Evolutionary conservation across 1,140 invertebrate genomes (phyloP), one percentile per base, ranked within the genome.

Genomic region (Hetaerina americana): DNA sequence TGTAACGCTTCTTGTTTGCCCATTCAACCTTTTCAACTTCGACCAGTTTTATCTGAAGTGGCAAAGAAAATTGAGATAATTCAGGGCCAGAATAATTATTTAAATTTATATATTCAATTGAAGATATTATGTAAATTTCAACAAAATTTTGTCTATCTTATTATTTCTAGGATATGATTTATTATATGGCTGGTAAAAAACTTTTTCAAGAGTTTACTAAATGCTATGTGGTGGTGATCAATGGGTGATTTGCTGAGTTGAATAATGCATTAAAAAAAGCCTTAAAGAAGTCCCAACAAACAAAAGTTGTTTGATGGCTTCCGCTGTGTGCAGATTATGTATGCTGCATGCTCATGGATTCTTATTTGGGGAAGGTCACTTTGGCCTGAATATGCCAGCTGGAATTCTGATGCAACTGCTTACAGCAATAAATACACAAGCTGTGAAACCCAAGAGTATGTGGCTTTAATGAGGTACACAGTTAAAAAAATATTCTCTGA

Each of bases 11-110:
- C 72, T 84, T 83, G 77, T 86, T 86, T 28, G 85, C 81, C 87
- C 87, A 88, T 78, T 87, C 86, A 66, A 88, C 85, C 75, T 82
- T 84, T 75, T 88, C 87, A 49, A 89, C 84, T 76, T 88, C 87
- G 49, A 87, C 85, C 73, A 89, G 78, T 78, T 88, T 87, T 68
- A 88, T 81, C 85, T 87, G 78, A 5, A 79, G 10, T 2, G 10
- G 22, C n/a, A n/a, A n/a, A n/a, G n/a, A n/a, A n/a, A n/a, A n/a
- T n/a, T n/a, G n/a, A n/a, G n/a, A n/a, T n/a, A n/a, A n/a, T n/a
- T n/a, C n/a, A n/a, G n/a, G n/a, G n/a, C n/a, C n/a, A n/a, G n/a
- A n/a, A n/a, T n/a, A 77, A 57, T 31, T 66, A 75, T 66, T 26
- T 66, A 67, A 27, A 69, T 12, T 68, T 12, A 68, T 10, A 68